These are phyloP conservation scores for Terrapene triunguis DNA, from an alignment of 2,113 vertebrate species.

Conservation along the genomic window DNA sequence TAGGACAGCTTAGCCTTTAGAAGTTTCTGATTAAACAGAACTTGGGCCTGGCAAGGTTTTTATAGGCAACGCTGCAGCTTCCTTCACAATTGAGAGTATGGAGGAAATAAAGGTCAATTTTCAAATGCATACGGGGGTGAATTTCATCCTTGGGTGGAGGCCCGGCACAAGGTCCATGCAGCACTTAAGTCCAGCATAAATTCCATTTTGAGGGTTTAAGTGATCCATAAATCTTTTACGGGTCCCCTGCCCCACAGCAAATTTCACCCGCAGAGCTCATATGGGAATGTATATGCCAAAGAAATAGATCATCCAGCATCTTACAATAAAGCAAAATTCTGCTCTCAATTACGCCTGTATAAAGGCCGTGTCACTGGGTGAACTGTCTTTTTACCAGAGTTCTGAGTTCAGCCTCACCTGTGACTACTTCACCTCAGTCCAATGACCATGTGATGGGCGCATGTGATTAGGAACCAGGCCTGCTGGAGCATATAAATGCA, in stretches of 20 bases:
- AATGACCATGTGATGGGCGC: neutral
- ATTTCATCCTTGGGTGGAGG: rapidly evolving
- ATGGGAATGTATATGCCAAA: neutral
- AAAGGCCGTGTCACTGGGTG: rapidly evolving
- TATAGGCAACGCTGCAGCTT: neutral
- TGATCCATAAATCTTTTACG: neutral
- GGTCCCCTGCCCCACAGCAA: neutral
- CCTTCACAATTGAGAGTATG: rapidly evolving
- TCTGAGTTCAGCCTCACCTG: neutral
- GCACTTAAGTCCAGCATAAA: neutral
- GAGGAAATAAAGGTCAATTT: neutral
- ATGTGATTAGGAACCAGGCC: neutral
- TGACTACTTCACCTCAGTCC: neutral
- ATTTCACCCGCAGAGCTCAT: neutral
- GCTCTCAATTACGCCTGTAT: neutral
- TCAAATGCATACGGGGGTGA: rapidly evolving
- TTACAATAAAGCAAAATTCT: neutral
- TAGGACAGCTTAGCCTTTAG: neutral
- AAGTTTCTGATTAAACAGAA: neutral
- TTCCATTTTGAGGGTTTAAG: neutral
- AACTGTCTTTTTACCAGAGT: neutral
- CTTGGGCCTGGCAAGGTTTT: neutral
- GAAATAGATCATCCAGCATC: neutral
- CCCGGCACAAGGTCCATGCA: rapidly evolving
- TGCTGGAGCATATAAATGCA: neutral